Conservation (phyloP, 2,888 invertebrate species). For the Pomacea canaliculata region DNA sequence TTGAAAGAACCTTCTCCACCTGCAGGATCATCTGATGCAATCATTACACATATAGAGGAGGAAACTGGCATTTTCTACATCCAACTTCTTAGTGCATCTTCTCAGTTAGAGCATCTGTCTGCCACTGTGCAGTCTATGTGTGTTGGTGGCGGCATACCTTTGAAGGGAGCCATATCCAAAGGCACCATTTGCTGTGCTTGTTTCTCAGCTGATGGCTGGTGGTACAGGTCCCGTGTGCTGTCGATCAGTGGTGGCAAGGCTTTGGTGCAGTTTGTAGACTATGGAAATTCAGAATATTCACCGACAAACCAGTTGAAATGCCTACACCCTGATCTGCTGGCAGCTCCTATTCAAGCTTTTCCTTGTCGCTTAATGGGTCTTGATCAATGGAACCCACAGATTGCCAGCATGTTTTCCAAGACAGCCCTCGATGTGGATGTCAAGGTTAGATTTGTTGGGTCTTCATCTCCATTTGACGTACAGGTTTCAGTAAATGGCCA, state of each 20-base stretch:
- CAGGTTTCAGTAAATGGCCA: constrained; percentile 20
- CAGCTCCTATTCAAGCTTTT: constrained; percentile 31
- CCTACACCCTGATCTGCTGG: constrained; percentile 31
- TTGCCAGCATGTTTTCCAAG: constrained; percentile 23
- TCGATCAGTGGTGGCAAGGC: constrained; percentile 25
- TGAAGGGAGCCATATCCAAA: constrained; percentile 8
- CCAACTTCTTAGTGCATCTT: constrained; percentile 40
- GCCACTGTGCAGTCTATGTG: constrained; percentile 33
- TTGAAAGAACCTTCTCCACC: constrained; percentile 25
- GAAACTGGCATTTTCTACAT: constrained; percentile 48
- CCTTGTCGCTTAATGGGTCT: constrained; percentile 31
- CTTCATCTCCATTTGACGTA: constrained; percentile 9
- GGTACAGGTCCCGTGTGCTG: constrained; percentile 55
- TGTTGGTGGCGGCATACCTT: neutral
- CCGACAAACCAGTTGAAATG: constrained; percentile 26
- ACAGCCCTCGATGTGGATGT: constrained; percentile 28
- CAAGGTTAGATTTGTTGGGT: constrained; percentile 19
- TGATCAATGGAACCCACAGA: constrained; percentile 15
- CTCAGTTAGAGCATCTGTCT: constrained; percentile 41
- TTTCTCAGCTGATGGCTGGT: constrained; percentile 53
- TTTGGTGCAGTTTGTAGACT: constrained; percentile 55
- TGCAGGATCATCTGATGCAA: constrained; percentile 21
- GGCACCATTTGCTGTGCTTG: constrained; percentile 49
- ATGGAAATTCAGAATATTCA: constrained; percentile 58
- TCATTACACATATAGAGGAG: constrained; percentile 41